A percentile compares a stretch with the other conserved stretches of the same genome.
These are phyloP conservation scores for Stomatorhinus ivindoensis DNA, from an alignment of 2,113 vertebrate genomes.

Conservation along the genomic window DNA sequence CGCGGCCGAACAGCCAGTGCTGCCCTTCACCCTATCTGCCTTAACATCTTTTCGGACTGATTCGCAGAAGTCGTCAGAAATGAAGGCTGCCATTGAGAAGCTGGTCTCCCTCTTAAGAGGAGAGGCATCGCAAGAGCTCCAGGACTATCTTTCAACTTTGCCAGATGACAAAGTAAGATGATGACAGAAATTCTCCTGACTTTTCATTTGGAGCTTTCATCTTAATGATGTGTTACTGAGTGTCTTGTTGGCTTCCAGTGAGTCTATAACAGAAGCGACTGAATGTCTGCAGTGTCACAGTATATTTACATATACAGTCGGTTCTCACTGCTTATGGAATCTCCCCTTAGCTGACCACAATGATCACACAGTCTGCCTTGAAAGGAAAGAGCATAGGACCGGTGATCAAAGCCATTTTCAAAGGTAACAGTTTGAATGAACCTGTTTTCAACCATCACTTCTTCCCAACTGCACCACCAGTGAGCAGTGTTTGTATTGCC, in stretches of 20 bases:
- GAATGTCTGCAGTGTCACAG: not conserved
- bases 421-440: slow-evolving; percentile 58
- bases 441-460: not conserved
- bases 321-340: not conserved
- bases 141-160: slow-evolving; percentile 50
- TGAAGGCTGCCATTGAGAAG: slow-evolving; percentile 48
- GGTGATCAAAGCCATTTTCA: slow-evolving; percentile 77
- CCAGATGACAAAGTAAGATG: slow-evolving; percentile 48
- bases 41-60: not conserved
- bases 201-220: not conserved
- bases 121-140: slow-evolving; percentile 45
- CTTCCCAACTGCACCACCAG: not conserved
- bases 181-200: not conserved
- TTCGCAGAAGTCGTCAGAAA: slow-evolving; percentile 14
- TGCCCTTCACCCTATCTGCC: not conserved
- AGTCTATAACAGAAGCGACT: not conserved
- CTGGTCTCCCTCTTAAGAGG: slow-evolving; percentile 48
- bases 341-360: slow-evolving; percentile 54
- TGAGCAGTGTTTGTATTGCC: slow-evolving; percentile 6
- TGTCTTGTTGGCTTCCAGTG: not conserved
- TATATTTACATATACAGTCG: not conserved
- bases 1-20: not conserved
- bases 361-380: slow-evolving; percentile 69
- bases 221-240: not conserved
- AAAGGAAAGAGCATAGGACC: slow-evolving; percentile 67